Evolutionary conservation across 2,888 invertebrate genomes (phyloP), one percentile per base, ranked within the genome.

Genomic region (Chrysolina oricalcia): DNA sequence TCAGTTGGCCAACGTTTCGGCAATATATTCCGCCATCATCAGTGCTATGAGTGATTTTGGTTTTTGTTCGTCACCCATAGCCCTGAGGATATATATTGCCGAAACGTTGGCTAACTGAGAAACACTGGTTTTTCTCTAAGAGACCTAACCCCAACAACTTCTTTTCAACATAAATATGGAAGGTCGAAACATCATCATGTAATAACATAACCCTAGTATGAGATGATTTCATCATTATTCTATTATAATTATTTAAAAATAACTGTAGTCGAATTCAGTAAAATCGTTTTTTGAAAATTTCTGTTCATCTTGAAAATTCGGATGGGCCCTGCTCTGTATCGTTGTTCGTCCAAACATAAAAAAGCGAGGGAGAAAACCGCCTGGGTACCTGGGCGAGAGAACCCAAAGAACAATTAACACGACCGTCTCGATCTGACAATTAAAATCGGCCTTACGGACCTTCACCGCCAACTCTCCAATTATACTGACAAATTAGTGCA

Each of bases 361-460:
- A 68, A 41, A 19, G 35, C 19, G 53, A 68, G 63, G 48, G 66
- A 71, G 50, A 74, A 35, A 48, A 56, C 71, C 23, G 64, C 48
- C 70, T 68, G 62, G 67, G 66, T 78, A 73, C 73, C 73, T 75
- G 76, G 48, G 62, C 50, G 68, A 56, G 43, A 17, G 41, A 70
- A 69, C 53, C 68, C 56, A 53, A 64, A 76, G 78, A 78, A 76
- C 86, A 86, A 87, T 87, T 87, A 87, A 86, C 87, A 83, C 85
- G 82, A 83, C 85, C 84, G 83, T 85, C 86, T 76, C 76, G 83
- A 84, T 83, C 85, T 85, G 85, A 86, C 86, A 87, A 87, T 87
- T 87, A 87, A 87, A 87, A 87, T 85, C 85, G 84, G 85, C 85
- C 86, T 83, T 85, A 85, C 86, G 86, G 85, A 68, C 68, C 40